A percentile compares a stretch with the other conserved stretches of the same genome.
These are phyloP conservation scores for Mormyrus proboscirostris DNA, from an alignment of 2,797 vertebrate species.

Conservation along the genomic window DNA sequence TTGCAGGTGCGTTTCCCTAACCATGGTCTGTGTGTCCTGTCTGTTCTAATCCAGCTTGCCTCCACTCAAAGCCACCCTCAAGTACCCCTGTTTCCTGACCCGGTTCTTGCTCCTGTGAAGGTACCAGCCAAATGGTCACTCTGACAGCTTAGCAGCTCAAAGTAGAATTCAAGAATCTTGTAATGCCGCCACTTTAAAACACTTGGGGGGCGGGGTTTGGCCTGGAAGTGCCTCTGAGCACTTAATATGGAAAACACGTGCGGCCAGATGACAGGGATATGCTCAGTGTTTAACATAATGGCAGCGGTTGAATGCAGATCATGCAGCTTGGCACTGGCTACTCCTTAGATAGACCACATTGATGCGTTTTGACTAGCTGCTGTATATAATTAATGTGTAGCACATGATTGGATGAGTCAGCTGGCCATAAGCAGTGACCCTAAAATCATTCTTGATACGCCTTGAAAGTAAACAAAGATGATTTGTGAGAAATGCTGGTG, in stretches of 20 bases:
- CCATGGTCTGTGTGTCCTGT: background rate
- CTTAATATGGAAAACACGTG: background rate
- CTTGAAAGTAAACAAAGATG: background rate
- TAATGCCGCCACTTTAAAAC: background rate
- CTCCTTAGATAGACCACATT: background rate
- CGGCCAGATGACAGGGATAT: background rate
- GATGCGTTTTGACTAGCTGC: background rate
- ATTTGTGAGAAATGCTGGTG: background rate
- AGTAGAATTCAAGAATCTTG: background rate
- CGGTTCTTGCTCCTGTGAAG: conserved; percentile 61
- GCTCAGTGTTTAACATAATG: background rate
- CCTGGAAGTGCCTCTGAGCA: background rate
- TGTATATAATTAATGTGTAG: background rate
- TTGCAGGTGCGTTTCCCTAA: too few species aligned
- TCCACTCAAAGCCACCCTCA: conserved; percentile 64
- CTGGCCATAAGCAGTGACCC: background rate
- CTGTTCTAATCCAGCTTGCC: conserved; percentile 65
- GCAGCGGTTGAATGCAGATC: background rate
- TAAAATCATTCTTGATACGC: background rate
- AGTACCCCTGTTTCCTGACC: conserved; percentile 54
- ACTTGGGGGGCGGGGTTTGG: background rate
- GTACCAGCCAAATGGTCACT: conserved; percentile 58
- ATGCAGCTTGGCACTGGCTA: background rate
- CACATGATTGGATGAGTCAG: background rate
- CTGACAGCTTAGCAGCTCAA: background rate